These are phyloP conservation scores for Drosophila anceps DNA, from an alignment of 2,888 invertebrate species.

Conservation along the genomic window DNA sequence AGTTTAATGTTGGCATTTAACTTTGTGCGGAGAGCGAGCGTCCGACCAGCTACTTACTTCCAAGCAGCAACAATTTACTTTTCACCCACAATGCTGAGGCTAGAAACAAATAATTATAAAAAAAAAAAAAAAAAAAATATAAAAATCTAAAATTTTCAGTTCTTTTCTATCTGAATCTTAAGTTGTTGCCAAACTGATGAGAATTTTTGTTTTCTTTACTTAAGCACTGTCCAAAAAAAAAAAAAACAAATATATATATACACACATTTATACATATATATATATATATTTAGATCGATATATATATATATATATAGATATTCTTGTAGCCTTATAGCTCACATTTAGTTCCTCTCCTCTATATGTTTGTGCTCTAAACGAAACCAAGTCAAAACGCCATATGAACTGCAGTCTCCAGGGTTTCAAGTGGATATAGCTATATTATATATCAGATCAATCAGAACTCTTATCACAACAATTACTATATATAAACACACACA, in stretches of 20 bases:
- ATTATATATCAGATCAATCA: slow-evolving; percentile 35
- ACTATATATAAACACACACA: slow-evolving; percentile 23
- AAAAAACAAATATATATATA: no score
- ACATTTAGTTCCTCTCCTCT: slow-evolving; percentile 63
- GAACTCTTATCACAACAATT: slow-evolving; percentile 43
- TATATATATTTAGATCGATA: slow-evolving; percentile 35
- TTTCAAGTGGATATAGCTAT: slow-evolving; percentile 58
- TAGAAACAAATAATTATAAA: slow-evolving; percentile 18
- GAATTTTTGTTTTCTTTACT: slow-evolving; percentile 28
- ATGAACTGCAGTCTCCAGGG: slow-evolving; percentile 71
- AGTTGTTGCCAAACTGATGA: slow-evolving; percentile 72
- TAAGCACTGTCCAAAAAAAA: slow-evolving; percentile 47
- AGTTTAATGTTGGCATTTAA: slow-evolving; percentile 77
- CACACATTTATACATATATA: slow-evolving; percentile 29
- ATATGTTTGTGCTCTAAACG: slow-evolving; percentile 26
- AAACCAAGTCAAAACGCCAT: slow-evolving; percentile 46
- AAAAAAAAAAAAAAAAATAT: slow-evolving; percentile 13
- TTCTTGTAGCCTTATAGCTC: slow-evolving; percentile 39
- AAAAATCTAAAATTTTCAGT: slow-evolving; percentile 62
- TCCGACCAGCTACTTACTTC: slow-evolving; percentile 67
- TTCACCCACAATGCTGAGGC: slow-evolving; percentile 45
- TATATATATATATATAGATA: slow-evolving; percentile 29
- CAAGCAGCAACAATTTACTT: slow-evolving; percentile 48
- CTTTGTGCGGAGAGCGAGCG: slow-evolving; percentile 52
- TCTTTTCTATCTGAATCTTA: slow-evolving; percentile 44